phyloP scores from a whole-genome alignment of 2,888 invertebrate species.

The Eilema caniola region DNA sequence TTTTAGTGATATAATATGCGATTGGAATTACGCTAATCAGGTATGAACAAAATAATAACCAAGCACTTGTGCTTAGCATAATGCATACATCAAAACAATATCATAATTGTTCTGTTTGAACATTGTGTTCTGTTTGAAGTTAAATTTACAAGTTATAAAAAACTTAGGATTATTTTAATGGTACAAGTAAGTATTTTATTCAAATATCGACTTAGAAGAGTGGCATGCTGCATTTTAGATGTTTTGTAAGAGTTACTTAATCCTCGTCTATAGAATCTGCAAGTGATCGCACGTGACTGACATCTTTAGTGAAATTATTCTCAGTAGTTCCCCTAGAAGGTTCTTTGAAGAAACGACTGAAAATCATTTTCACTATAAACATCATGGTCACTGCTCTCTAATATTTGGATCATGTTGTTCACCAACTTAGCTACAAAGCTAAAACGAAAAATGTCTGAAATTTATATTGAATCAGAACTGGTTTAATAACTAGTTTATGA shows the following conservation, averaged over 20 bases:
- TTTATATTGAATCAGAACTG: not conserved
- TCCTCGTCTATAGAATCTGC: not conserved
- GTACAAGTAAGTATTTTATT: too few relatives aligned
- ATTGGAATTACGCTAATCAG: too few relatives aligned
- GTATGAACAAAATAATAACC: too few relatives aligned
- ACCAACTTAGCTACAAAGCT: not conserved
- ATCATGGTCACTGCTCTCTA: not conserved
- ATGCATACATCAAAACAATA: too few relatives aligned
- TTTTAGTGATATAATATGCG: too few relatives aligned
- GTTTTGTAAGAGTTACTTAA: not conserved
- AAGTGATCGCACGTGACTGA: not conserved
- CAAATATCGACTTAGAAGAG: not conserved
- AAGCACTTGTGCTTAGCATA: too few relatives aligned
- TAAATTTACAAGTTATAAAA: too few relatives aligned
- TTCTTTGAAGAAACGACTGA: not conserved
- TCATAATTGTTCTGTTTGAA: too few relatives aligned
- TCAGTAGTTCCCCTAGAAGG: not conserved
- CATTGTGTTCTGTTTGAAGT: too few relatives aligned
- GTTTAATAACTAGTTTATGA: conserved; percentile 1
- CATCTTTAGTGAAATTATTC: not conserved
- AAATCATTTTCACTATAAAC: too few relatives aligned
- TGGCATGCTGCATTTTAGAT: not conserved
- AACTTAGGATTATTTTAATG: too few relatives aligned
- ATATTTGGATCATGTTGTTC: not conserved
- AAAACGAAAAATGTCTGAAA: not conserved